Percentiles rank a stretch among this genome's conserved stretches.
Evolutionary conservation across 2,888 invertebrate genomes (phyloP).

Genomic region (Platycheirus albimanus): DNA sequence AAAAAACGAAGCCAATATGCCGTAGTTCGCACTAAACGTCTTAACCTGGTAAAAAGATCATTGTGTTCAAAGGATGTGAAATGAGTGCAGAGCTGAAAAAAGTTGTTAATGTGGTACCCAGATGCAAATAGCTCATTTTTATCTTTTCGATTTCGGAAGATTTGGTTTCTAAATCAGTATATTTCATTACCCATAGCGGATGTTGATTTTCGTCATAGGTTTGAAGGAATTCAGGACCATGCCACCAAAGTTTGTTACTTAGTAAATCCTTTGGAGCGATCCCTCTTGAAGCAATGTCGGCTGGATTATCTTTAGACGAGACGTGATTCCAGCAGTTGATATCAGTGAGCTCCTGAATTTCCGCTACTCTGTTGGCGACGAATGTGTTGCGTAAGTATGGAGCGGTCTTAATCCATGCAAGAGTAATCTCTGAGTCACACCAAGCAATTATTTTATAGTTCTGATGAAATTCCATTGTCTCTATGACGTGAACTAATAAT

Average conservation of each 20-base stretch:
- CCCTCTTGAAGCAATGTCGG: constrained; percentile 75
- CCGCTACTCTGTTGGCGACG: constrained; percentile 67
- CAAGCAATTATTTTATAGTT: constrained; percentile 1
- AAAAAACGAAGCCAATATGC: too few species aligned
- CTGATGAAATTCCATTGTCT: background rate
- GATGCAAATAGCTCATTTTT: too few species aligned
- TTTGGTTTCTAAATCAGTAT: constrained; percentile 15
- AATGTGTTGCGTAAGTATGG: background rate
- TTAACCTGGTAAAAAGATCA: too few species aligned
- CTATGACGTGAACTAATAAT: background rate
- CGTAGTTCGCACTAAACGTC: too few species aligned
- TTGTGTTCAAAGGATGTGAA: too few species aligned
- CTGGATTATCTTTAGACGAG: constrained; percentile 72
- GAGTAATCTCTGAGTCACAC: background rate
- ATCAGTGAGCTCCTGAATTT: constrained; percentile 66
- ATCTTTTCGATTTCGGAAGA: too few species aligned
- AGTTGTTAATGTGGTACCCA: too few species aligned
- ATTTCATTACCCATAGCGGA: background rate
- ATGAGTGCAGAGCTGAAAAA: too few species aligned
- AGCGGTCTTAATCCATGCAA: background rate
- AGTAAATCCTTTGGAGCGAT: constrained; percentile 48
- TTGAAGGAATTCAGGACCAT: constrained; percentile 69
- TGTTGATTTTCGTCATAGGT: constrained; percentile 12
- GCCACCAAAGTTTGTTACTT: constrained; percentile 70
- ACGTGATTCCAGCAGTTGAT: constrained; percentile 71